phyloP scores from a whole-genome alignment of 2,888 invertebrate genomes.

The Drosophila multiciliata region DNA sequence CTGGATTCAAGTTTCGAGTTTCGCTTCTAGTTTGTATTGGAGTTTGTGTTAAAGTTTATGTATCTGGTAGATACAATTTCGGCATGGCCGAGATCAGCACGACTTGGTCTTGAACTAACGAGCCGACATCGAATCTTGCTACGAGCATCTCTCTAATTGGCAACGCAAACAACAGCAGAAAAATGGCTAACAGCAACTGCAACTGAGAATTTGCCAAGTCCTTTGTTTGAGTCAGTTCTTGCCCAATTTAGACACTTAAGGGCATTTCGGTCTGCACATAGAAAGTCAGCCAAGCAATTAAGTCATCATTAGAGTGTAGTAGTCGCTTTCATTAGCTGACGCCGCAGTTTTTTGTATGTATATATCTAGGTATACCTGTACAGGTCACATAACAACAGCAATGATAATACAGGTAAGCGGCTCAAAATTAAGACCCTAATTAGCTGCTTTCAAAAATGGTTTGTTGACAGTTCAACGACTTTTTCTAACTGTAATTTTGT shows the following conservation, averaged over 20 bases:
- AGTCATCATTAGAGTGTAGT: conserved; percentile 74
- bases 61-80: conserved; percentile 51
- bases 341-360: conserved; percentile 35
- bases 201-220: conserved; percentile 38
- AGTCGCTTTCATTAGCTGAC: conserved; percentile 67
- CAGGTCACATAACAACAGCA: conserved; percentile 20
- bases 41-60: conserved; percentile 25
- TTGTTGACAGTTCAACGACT: conserved; percentile 57
- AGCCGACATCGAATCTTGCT: conserved; percentile 44
- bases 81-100: conserved; percentile 50
- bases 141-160: conserved; percentile 63
- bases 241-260: conserved; percentile 42
- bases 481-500: conserved; percentile 58
- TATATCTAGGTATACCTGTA: conserved; percentile 19
- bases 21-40: background rate
- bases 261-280: conserved; percentile 3
- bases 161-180: conserved; percentile 26
- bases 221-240: conserved; percentile 50
- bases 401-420: conserved; percentile 28
- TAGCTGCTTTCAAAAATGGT: conserved; percentile 31
- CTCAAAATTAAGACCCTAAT: conserved; percentile 17
- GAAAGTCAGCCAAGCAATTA: conserved; percentile 60
- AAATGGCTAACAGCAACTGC: conserved; percentile 22
- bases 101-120: conserved; percentile 65
- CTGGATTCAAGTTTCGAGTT: background rate